These are phyloP conservation scores for Pedetes capensis DNA, from an alignment of 2,113 vertebrate species.

Conservation along the genomic window DNA sequence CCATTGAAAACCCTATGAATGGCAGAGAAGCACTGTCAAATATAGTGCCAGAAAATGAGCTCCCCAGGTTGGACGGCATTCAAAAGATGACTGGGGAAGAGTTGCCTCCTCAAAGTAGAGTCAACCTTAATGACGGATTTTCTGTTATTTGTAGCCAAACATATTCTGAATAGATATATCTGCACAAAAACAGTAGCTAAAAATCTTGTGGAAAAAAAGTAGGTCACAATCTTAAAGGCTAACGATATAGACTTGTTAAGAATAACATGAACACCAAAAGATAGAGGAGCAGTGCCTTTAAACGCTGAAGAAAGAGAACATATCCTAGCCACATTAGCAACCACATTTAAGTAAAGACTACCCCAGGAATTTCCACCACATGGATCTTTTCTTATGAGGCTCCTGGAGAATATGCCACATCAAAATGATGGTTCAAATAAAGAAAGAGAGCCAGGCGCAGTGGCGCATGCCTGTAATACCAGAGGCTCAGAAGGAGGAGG, in stretches of 20 bases:
- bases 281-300: not conserved
- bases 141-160: not conserved
- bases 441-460: no score
- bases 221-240: not conserved
- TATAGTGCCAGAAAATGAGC: no score
- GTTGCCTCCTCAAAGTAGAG: no score
- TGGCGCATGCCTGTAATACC: no score
- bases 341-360: not conserved
- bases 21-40: no score
- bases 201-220: not conserved
- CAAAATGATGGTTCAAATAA: not conserved
- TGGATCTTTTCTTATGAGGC: not conserved
- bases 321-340: not conserved
- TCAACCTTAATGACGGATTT: no score
- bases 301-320: not conserved
- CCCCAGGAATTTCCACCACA: not conserved
- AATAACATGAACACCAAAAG: not conserved
- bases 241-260: no score
- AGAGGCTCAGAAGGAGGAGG: no score
- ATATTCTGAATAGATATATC: not conserved
- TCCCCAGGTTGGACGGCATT: no score
- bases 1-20: no score
- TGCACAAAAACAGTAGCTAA: not conserved
- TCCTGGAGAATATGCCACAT: not conserved
- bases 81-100: no score